A percentile compares a stretch with the other conserved stretches of the same genome.
Evolutionary conservation across 1,140 invertebrate genomes (phyloP).

Genomic region (Sitophilus oryzae): DNA sequence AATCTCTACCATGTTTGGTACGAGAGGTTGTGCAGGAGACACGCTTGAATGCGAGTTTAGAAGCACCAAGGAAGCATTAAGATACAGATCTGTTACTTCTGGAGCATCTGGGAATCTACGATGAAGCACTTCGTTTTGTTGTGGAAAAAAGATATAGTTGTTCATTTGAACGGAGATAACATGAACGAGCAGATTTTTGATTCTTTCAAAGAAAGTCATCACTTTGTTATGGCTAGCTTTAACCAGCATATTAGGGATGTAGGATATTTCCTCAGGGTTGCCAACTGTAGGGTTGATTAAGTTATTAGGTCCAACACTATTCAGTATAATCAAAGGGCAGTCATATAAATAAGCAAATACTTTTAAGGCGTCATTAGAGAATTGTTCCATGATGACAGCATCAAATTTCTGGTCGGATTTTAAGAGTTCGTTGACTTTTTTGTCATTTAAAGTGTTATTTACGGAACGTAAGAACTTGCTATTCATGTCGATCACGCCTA

Average conservation of each 20-base stretch:
- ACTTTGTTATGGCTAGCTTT: constrained; percentile 33
- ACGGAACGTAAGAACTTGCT: background rate
- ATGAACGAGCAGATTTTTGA: constrained; percentile 39
- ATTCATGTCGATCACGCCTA: background rate
- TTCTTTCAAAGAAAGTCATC: constrained; percentile 47
- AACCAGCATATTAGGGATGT: constrained; percentile 34
- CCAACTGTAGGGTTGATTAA: constrained; percentile 36
- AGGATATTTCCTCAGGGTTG: constrained; percentile 41
- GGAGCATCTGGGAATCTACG: constrained; percentile 46
- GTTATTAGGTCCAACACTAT: constrained; percentile 30
- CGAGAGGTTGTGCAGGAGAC: constrained; percentile 28
- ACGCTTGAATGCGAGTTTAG: constrained; percentile 37
- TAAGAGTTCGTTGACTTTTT: constrained; percentile 22
- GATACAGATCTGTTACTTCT: constrained; percentile 47
- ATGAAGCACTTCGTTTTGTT: constrained; percentile 38
- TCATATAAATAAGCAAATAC: constrained; percentile 56
- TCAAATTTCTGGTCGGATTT: constrained; percentile 51
- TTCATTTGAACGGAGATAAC: constrained; percentile 8
- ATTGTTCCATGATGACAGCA: constrained; percentile 58
- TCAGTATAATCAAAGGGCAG: constrained; percentile 53
- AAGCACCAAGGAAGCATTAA: too few species aligned
- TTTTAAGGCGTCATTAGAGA: constrained; percentile 61
- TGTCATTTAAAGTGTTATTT: constrained; percentile 18
- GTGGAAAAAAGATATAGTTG: constrained; percentile 26
- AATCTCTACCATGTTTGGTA: too few species aligned